These are phyloP conservation scores for Channa argus DNA, from an alignment of 2,113 vertebrate genomes.

Conservation along the genomic window DNA sequence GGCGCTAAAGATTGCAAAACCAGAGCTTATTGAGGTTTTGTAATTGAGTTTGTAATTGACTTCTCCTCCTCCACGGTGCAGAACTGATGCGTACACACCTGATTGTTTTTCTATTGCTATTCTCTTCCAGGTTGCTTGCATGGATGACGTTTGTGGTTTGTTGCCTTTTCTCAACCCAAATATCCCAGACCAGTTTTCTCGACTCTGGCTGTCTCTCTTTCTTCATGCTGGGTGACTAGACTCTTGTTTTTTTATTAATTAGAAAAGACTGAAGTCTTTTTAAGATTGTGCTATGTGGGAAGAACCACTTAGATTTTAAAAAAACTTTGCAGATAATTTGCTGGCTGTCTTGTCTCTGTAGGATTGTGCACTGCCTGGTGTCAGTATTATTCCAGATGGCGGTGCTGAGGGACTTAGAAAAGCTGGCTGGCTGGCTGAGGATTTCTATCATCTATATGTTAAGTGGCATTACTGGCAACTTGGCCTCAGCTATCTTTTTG, in stretches of 20 bases:
- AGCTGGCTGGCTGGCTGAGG: constrained; percentile 96
- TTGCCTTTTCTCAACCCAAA: constrained; percentile 97
- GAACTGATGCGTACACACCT: background rate
- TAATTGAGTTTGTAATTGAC: too few relatives aligned
- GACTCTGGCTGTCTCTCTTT: constrained; percentile 97
- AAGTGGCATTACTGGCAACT: constrained; percentile 95
- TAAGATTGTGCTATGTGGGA: too few relatives aligned
- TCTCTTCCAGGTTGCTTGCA: constrained; percentile 91
- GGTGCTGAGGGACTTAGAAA: constrained; percentile 95
- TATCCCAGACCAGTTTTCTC: constrained; percentile 97
- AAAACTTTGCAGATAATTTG: too few relatives aligned
- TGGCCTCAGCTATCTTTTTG: constrained; percentile 96
- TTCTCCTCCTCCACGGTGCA: too few relatives aligned
- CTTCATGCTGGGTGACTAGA: constrained; percentile 92
- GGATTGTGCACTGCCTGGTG: constrained; percentile 97
- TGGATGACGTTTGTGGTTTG: constrained; percentile 97
- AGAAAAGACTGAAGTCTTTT: background rate
- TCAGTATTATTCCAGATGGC: constrained; percentile 98
- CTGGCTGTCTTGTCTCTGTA: constrained; percentile 66
- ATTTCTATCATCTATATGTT: constrained; percentile 98
- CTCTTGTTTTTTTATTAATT: background rate
- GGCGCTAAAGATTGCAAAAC: constrained; percentile 54
- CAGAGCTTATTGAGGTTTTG: constrained; percentile 2
- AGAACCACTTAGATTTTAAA: background rate
- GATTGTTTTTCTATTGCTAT: background rate